Base-by-base conservation (phyloP, 2,797 vertebrate genomes). In the Parauchenoglanis punctatus region DNA sequence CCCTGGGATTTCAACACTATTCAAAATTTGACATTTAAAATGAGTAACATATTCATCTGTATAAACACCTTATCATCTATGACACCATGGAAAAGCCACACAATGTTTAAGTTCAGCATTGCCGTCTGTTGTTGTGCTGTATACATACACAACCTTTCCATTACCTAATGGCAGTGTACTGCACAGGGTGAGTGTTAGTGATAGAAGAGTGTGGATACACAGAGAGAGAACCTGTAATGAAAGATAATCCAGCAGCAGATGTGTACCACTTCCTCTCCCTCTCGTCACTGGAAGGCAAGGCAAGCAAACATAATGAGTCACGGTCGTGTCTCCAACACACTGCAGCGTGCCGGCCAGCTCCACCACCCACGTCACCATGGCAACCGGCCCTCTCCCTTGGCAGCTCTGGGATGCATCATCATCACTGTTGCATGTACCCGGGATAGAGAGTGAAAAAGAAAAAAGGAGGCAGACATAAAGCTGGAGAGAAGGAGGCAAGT, bases 291-390 rank as follows among this genome's bases (percentile, higher is more conserved):
- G 80, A 84, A 89, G 85, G 84, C 72, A 80, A 87, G 70, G 86
- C 65, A 77, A 86, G 87, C 89, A 89, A 89, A 88, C 87, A 86
- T 88, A 90, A 88, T 90, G 89, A 90, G 89, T 90, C 89, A 90
- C 72, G 76, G 81, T 86, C 83, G 85, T 85, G 81, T 87, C 87
- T 90, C 81, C 87, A 77, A 72, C 85, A 86, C 89, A 81, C 82
- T 83, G 87, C 85, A 40, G 85, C 68, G 81, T 52, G 77, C 89
- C 80, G 68, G 67, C 80, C 84, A 75, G 84, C 85, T 89, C 87
- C 80, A 86, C 86, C 89, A 80, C 81, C 86, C 84, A 75, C 23
- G 3, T 89, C 89, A 81, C 89, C 58, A 89, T 89, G 84, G 86
- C 81, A 89, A 89, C 89, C 46, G 35, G 58, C 87, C 85, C 56